These are phyloP conservation scores for Holocentrus rufus DNA, from an alignment of 2,797 vertebrate species.

Conservation along the genomic window DNA sequence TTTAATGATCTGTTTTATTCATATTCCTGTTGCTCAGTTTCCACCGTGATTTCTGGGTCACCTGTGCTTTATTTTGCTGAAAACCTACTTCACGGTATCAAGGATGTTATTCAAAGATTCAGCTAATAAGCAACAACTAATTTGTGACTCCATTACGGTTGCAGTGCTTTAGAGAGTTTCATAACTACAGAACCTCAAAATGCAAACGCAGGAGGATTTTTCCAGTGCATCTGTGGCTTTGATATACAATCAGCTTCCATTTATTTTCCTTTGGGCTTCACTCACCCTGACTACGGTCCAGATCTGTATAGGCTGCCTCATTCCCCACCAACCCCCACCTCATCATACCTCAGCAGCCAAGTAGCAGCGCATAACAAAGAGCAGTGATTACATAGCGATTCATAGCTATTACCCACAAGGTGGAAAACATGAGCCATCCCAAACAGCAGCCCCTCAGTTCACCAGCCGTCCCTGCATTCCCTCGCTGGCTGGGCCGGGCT, in stretches of 20 bases:
- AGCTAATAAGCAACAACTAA: conserved; percentile 37
- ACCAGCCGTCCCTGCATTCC: conserved; percentile 50
- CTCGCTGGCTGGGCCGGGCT: conserved; percentile 58
- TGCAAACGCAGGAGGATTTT: conserved; percentile 2
- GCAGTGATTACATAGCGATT: conserved; percentile 75
- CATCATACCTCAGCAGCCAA: conserved; percentile 57
- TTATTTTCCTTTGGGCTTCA: conserved; percentile 33
- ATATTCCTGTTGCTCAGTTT: conserved; percentile 32
- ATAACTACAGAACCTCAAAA: conserved; percentile 32
- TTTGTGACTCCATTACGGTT: conserved; percentile 35
- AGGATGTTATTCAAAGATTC: conserved; percentile 42
- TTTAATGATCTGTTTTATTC: conserved; percentile 55
- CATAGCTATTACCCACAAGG: conserved; percentile 74
- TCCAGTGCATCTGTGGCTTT: conserved; percentile 23
- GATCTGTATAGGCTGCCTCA: conserved; percentile 33
- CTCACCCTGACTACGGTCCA: conserved; percentile 40
- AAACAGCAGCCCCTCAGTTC: conserved; percentile 56
- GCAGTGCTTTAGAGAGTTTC: conserved; percentile 20
- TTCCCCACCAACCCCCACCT: conserved; percentile 41
- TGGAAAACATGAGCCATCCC: conserved; percentile 70
- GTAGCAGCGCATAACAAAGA: conserved; percentile 70
- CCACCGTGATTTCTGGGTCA: conserved; percentile 60
- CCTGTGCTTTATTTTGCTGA: conserved; percentile 28
- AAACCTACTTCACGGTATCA: conserved; percentile 1
- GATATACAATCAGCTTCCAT: conserved; percentile 46